Base-by-base conservation (phyloP, 2,113 vertebrate genomes). In the Scalopus aquaticus region DNA sequence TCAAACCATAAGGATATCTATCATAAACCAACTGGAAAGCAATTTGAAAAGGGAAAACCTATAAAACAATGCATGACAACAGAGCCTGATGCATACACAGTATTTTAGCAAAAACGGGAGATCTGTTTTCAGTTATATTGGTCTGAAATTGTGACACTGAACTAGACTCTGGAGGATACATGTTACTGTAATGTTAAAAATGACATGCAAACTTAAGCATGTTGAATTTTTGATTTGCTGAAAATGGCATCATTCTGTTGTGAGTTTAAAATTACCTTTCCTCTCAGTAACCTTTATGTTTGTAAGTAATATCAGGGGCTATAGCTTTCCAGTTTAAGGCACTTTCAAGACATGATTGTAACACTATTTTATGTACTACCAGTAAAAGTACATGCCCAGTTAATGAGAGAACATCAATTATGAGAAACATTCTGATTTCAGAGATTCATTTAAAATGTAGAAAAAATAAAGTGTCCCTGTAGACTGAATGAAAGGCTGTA, bases 361-460 rank as follows among this genome's bases (percentile, higher is more conserved):
- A 95, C 80, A 93, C 9, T 69, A 42, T 86, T 93, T 94, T 88
- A 84, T 89, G 64, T 93, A 76, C n/a, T 42, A 5, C 42, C 51
- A 32, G 6, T 93, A 56, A 80, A 92, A 93, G 51, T 60, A 72
- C 4, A 89, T 4, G 84, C 24, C 6, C 1, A 54, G 17, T 58
- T 90, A 58, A 37, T 87, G 37, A 72, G 70, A 88, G 12, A 64
- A 9, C 3, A 84, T 77, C 80, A 67, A 0, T 82, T 73, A 3
- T 9, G 49, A 91, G 58, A 87, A 89, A 56, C 39, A 39, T 30
- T 5, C 7, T 67, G 16, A 76, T 90, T 88, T 91, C 35, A 88
- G 85, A 86, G 70, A 7, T 22, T 56, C 22, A 22, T 69, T 74
- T 88, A 92, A 82, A 91, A 62, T 91, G 19, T 64, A 51, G 19